Base-by-base conservation (phyloP, 2,113 vertebrate genomes). In the Lophura nycthemera region DNA sequence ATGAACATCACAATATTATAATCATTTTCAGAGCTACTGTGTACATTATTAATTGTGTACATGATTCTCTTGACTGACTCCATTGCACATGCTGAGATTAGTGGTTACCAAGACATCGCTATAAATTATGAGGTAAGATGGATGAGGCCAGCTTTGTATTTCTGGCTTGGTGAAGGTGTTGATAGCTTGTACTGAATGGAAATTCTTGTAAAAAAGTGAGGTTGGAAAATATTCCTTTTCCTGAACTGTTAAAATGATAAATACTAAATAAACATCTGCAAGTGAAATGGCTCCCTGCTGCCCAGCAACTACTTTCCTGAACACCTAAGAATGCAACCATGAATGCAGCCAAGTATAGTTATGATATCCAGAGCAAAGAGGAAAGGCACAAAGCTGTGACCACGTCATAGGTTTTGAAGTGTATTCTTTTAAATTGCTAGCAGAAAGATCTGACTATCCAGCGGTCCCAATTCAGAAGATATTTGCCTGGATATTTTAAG, bases 21-120 rank as follows among this genome's bases (percentile, higher is more conserved):
- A 92, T 89, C 0, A 5, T 81, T 80, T 95, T 84, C 90, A 91
- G 81, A 93, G 70, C 59, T n/a, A 40, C 29, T 45, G 38, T 47
- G 40, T 63, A 71, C 76, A 67, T 93, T 93, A 80, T 79, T 95
- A 94, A 96, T 88, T 93, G 88, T 61, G 79, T 72, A 59, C 66
- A 52, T 34, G 85, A 85, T 65, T 80, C 84, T 89, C 69, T 76
- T 88, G 69, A 95, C 88, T 80, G 85, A 83, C 71, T 77, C 29
- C 64, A 71, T 50, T 84, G 86, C 79, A 74, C 76, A 84, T 30
- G 69, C 79, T 64, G 76, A 91, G 79, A 91, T 88, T 87, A 94
- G 63, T 64, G n/a, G 84, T 93, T 91, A 91, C 76, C 79, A 92
- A 95, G 95, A 95, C 76, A 84, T 91, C 73, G 85, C 92, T 96